Evolutionary conservation across 2,888 invertebrate genomes (phyloP).

Genomic region (Zygothrica quintamaculata): DNA sequence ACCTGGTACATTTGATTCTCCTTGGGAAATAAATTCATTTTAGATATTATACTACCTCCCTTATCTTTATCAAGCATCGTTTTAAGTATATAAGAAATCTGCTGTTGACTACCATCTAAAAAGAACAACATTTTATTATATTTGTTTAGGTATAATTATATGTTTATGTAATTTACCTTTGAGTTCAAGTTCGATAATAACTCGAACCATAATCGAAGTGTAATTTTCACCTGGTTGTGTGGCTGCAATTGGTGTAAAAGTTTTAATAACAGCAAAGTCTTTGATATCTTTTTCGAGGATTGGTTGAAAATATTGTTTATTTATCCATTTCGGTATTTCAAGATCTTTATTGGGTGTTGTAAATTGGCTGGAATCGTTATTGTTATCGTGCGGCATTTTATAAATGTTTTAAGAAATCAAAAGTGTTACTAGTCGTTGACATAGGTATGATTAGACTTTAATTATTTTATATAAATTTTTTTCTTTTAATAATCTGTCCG

Average conservation of each 20-base stretch:
- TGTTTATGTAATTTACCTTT: constrained; percentile 72
- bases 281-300: constrained; percentile 68
- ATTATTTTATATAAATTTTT: no score
- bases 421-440: no score
- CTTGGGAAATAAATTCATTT: constrained; percentile 78
- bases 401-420: constrained; percentile 15
- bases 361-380: not conserved
- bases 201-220: constrained; percentile 79
- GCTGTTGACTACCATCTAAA: constrained; percentile 56
- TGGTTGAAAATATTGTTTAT: constrained; percentile 65
- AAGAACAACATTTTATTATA: no score
- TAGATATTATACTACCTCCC: constrained; percentile 48
- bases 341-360: constrained; percentile 71
- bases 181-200: constrained; percentile 65
- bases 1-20: constrained; percentile 75
- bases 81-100: constrained; percentile 77
- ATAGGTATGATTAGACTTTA: no score
- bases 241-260: constrained; percentile 69
- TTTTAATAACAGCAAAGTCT: constrained; percentile 52
- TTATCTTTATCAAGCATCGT: constrained; percentile 60
- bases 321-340: constrained; percentile 72
- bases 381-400: constrained; percentile 40
- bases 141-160: no score
- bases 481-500: no score
- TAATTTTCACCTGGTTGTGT: constrained; percentile 82